Evolutionary conservation across 2,797 vertebrate genomes (phyloP), one percentile per base, ranked within the genome.

Genomic region (Chromis chromis): DNA sequence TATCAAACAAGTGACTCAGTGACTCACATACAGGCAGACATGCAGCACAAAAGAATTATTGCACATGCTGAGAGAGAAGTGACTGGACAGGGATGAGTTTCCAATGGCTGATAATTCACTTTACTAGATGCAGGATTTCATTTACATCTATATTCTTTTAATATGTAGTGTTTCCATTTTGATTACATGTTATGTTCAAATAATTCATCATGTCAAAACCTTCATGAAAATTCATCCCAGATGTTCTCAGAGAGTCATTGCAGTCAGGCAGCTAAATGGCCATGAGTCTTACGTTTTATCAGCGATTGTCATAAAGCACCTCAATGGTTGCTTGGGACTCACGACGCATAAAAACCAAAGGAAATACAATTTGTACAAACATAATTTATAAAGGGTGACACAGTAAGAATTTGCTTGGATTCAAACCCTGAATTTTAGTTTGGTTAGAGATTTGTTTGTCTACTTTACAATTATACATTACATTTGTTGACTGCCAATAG

Each of bases 301-400:
- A 85, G 70, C 58, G 73, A 86, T 81, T 86, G 65, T 86, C 79
- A 81, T 80, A 50, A 84, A 89, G 58, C 28, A 80, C 83, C 84
- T 88, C 76, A 91, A 80, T 79, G 86, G 81, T 86, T 86, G 78
- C 76, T 84, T 88, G 70, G 77, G 69, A 88, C 87, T 91, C 89
- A 90, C 54, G 54, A 79, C 65, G 59, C 85, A 89, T 83, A 84
- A 78, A 89, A 88, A 86, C 76, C 76, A 90, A 81, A 89, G 83
- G 80, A 92, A 91, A 88, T 70, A 70, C 57, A 40, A 82, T 91
- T 85, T 84, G 80, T 78, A 89, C 67, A 89, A 72, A 86, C 79
- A 81, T 57, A 77, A 77, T 78, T 80, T 72, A 9, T 54, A 79
- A 86, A 74, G 31, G 53, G 66, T 49, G 49, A 81, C 46, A 88